Base-by-base conservation (phyloP, 2,888 invertebrate genomes). In the Cremastinae sp. region DNA sequence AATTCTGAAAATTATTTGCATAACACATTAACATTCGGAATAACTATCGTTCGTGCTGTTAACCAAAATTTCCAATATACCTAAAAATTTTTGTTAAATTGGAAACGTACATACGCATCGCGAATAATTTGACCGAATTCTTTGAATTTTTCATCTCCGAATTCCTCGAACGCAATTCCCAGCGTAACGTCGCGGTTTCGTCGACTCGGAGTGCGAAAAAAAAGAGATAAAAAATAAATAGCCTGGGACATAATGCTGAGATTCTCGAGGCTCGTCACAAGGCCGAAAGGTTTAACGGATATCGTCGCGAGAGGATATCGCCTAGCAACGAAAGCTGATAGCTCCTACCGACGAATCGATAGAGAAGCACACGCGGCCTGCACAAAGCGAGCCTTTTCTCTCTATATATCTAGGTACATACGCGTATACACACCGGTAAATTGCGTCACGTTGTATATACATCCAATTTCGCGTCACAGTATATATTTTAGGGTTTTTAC, bases 311-410 rank as follows among this genome's bases (percentile, higher is more conserved):
- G 84, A 70, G 69, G 35, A 86, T 86, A 87, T 87, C 84, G 83
- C 87, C 85, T 87, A 86, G 88, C 88, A 87, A 87, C 88, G 87
- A 85, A 84, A 87, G 82, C 87, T 83, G 85, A 87, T 87, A 87
- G 85, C 73, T 66, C 37, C 83, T 84, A 80, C 80, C 80, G 74
- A 68, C 80, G 81, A 85, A 86, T 87, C 87, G 85, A 87, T 87
- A 84, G 84, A 80, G 79, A 58, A 64, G 37, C 55, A 37, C 66
- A 35, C 56, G 10, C 59, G 37, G 20, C 20, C 16, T 59, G 35
- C 59, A 61, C 16, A 59, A 51, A 49, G 28, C 59, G 49, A 51
- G 43, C 18, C 41, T n/a, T 14, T 28, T 5, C 28, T 28, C 28
- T 28, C 41, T n/a, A 35, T 39, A 28, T 61, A 59, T 22, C 43